Conservation (phyloP, 2,888 invertebrate genomes). For the Melikaiella ostensackeni region DNA sequence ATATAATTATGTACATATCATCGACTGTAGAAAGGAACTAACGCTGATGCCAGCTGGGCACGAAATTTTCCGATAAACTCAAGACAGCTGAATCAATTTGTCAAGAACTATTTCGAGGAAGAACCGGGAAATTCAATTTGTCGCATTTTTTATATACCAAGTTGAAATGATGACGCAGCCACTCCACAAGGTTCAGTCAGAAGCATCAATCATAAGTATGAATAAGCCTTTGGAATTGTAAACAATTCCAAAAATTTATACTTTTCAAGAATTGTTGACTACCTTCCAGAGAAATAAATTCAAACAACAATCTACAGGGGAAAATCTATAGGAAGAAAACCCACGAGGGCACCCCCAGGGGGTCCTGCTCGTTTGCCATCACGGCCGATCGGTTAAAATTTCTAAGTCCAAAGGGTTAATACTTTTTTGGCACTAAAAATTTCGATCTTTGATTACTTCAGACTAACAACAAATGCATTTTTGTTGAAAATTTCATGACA, state of each 20-base stretch:
- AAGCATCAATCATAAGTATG: neutral
- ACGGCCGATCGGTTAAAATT: too few relatives aligned
- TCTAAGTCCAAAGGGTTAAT: too few relatives aligned
- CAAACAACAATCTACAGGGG: too few relatives aligned
- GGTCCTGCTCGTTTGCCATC: too few relatives aligned
- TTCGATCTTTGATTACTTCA: too few relatives aligned
- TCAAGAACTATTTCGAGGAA: slow-evolving; percentile 11
- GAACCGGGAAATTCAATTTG: slow-evolving; percentile 27
- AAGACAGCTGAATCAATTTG: slow-evolving; percentile 38
- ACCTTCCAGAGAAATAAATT: neutral
- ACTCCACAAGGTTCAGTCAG: neutral
- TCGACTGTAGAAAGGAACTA: neutral
- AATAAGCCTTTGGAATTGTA: neutral
- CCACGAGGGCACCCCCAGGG: too few relatives aligned
- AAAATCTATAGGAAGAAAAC: too few relatives aligned
- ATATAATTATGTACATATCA: slow-evolving; percentile 12
- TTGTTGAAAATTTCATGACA: too few relatives aligned
- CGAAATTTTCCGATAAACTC: slow-evolving; percentile 21
- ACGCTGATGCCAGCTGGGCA: neutral
- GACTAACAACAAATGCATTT: too few relatives aligned
- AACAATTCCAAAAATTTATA: neutral
- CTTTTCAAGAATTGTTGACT: neutral
- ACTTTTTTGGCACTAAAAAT: too few relatives aligned
- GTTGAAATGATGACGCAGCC: neutral
- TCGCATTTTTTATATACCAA: neutral